Base-by-base conservation (phyloP, 2,888 invertebrate species). In the Drosophila barbarae region DNA sequence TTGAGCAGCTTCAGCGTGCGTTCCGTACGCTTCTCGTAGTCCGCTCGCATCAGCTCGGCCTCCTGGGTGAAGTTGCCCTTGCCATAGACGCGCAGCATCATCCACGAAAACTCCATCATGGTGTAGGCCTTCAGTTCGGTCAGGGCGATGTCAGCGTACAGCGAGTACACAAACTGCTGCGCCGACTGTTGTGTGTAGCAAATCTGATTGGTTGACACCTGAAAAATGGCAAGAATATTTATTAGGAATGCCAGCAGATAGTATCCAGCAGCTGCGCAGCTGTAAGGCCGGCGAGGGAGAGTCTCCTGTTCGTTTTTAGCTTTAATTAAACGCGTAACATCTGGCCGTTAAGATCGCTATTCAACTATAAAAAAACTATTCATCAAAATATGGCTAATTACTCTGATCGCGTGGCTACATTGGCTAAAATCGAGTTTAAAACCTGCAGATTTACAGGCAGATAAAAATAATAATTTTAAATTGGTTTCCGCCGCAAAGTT, bases 31-130 rank as follows among this genome's bases (percentile, higher is more conserved):
- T 92, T 91, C 35, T 92, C 91, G 85, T 94, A 95, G 73, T 93
- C 91, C 55, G 92, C 90, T 15, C 93, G 90, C 72, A 94, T 92
- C 28, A 93, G 86, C 73, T 92, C 91, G 0, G 94, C 92, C 88
- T 96, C 96, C 77, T 93, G 92, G 0, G 93, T 93, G 87, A 93
- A 95, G 85, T 95, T 95, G 2, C 94, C 95, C 91, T 93, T 93
- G 54, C 93, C 93, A 71, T 95, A 94, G 42, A 95, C 91, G 82
- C 93, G 92, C 47, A 95, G 90, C 70, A 96, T 90, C 93, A 95
- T 95, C 92, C 95, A 96, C 0, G 96, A 95, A 90, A 96, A 96
- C 88, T 96, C 96, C 91, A 96, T 93, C 94, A 96, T 95, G 34
- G 94, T 93, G 88, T 94, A 96, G 2, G 95, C 96, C 89, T 96